phyloP scores from a whole-genome alignment of 2,797 vertebrate genomes.

The Pseudocheirus occidentalis region DNA sequence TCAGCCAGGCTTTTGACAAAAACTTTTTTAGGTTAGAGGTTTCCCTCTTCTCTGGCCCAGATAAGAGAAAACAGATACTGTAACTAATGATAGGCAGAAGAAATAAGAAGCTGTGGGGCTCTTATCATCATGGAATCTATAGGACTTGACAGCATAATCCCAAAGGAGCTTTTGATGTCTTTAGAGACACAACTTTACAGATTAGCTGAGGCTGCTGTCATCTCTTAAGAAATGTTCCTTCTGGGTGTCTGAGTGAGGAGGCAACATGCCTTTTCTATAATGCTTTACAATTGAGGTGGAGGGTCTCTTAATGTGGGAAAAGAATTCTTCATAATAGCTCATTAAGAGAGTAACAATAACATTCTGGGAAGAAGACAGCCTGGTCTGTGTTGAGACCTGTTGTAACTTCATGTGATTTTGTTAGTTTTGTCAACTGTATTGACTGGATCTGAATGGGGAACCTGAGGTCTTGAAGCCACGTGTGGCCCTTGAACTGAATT shows the following conservation, averaged over 20 bases:
- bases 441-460: background rate
- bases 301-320: background rate
- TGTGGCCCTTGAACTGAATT: too few species aligned
- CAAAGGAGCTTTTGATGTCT: background rate
- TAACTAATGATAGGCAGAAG: background rate
- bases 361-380: background rate
- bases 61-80: background rate
- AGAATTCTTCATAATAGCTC: background rate
- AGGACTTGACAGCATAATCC: background rate
- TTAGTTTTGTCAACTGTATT: background rate
- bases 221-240: background rate
- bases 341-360: background rate
- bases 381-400: background rate
- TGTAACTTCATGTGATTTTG: background rate
- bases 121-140: background rate
- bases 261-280: background rate
- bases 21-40: background rate
- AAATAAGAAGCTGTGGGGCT: background rate
- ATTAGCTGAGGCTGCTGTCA: background rate
- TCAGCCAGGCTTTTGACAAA: background rate
- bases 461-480: too few species aligned
- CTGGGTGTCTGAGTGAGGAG: background rate
- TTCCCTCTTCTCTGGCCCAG: background rate
- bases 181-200: background rate
- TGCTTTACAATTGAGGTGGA: background rate